Percentiles rank a stretch among this genome's conserved stretches.
Evolutionary conservation across 1,140 invertebrate species (phyloP).

Genomic region (Hylyphantes graminicola): DNA sequence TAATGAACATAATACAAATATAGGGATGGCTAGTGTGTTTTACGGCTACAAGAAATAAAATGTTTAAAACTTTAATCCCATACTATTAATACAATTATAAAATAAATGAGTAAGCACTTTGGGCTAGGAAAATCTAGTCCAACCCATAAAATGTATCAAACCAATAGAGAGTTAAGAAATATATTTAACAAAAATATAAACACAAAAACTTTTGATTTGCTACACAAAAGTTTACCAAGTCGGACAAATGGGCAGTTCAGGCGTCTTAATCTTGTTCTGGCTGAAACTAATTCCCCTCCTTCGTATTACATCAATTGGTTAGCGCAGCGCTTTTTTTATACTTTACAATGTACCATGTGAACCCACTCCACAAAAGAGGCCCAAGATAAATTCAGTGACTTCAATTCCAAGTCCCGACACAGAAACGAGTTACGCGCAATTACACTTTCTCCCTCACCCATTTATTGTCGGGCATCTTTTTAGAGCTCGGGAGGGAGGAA

Average conservation of each 20-base stretch:
- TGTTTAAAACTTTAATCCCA: too few species aligned
- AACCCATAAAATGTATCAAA: too few species aligned
- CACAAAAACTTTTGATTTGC: too few species aligned
- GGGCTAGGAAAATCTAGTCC: too few species aligned
- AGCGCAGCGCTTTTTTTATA: neutral
- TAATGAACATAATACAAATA: too few species aligned
- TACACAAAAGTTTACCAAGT: too few species aligned
- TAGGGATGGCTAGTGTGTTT: too few species aligned
- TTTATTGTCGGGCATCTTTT: conserved; percentile 34
- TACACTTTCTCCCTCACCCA: conserved; percentile 26
- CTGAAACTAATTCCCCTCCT: conserved; percentile 6
- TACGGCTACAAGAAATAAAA: too few species aligned
- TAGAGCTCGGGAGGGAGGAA: neutral
- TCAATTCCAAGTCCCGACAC: conserved; percentile 3
- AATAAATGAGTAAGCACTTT: too few species aligned
- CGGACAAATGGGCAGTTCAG: conserved; percentile 1
- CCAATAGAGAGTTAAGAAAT: too few species aligned
- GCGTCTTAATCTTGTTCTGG: neutral
- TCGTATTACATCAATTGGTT: conserved; percentile 21
- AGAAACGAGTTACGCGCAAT: conserved; percentile 35
- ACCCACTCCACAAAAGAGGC: neutral
- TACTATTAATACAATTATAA: too few species aligned
- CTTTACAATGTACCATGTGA: neutral
- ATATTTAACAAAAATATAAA: too few species aligned
- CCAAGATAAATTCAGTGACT: conserved; percentile 10